phyloP scores from a whole-genome alignment of 2,888 invertebrate species.

The Scrobipalpa costella region DNA sequence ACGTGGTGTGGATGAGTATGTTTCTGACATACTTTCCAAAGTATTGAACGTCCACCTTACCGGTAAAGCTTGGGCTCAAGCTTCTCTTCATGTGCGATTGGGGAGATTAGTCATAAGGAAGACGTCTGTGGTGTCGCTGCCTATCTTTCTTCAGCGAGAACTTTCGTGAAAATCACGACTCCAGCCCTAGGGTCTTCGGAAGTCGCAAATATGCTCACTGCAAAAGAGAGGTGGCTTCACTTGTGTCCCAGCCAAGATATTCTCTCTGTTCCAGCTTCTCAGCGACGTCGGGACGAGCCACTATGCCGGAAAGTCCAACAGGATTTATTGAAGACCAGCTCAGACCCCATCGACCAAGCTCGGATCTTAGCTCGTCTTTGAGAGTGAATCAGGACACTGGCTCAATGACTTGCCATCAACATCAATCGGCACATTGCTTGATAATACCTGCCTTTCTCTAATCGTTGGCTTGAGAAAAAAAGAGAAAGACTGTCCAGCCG shows the following conservation, averaged over 20 bases:
- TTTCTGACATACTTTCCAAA: not conserved
- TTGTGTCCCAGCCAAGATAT: not conserved
- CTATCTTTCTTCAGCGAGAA: not conserved
- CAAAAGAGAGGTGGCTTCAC: not conserved
- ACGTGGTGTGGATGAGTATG: not conserved
- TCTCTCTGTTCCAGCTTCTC: not conserved
- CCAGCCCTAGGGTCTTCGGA: not conserved
- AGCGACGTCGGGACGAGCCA: too few relatives aligned
- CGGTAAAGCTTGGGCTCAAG: not conserved
- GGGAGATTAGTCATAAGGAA: constrained; percentile 6
- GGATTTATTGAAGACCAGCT: not conserved
- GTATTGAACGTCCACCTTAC: not conserved
- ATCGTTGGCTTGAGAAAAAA: not conserved
- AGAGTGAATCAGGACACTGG: too few relatives aligned
- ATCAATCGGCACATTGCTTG: not conserved
- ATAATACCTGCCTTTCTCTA: not conserved
- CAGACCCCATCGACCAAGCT: not conserved
- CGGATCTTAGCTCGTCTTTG: not conserved
- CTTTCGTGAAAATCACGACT: not conserved
- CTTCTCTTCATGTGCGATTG: constrained; percentile 1
- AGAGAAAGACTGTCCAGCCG: not conserved
- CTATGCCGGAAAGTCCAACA: too few relatives aligned
- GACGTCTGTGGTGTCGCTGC: not conserved
- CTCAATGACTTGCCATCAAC: not conserved
- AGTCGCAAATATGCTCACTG: not conserved